These are phyloP conservation scores for Cantharis flavilabris DNA, from an alignment of 2,888 invertebrate genomes.

Conservation along the genomic window DNA sequence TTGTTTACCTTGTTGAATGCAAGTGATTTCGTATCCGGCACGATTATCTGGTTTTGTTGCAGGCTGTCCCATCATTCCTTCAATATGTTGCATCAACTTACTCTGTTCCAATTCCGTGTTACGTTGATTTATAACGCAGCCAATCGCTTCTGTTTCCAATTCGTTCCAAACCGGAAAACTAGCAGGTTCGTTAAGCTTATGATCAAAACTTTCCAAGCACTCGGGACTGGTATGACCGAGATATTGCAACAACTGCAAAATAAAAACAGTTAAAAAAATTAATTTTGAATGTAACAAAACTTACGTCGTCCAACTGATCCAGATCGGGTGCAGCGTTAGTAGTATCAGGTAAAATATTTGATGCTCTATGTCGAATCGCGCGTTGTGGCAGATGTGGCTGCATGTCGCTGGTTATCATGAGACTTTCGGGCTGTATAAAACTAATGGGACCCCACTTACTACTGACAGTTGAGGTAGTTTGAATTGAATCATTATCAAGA, in stretches of 20 bases:
- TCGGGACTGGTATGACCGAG: slow-evolving; percentile 92
- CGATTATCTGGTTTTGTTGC: slow-evolving; percentile 45
- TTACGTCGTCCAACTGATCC: slow-evolving; percentile 91
- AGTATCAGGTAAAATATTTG: slow-evolving; percentile 77
- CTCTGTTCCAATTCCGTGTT: slow-evolving; percentile 79
- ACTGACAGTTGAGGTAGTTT: slow-evolving; percentile 12
- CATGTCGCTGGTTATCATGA: slow-evolving; percentile 40
- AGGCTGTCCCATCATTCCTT: slow-evolving; percentile 49
- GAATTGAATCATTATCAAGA: neutral
- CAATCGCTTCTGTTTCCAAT: slow-evolving; percentile 84
- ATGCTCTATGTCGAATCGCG: slow-evolving; percentile 72
- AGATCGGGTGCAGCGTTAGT: slow-evolving; percentile 83
- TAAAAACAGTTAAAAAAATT: slow-evolving; percentile 6
- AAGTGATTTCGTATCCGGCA: slow-evolving; percentile 30
- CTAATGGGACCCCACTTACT: slow-evolving; percentile 40
- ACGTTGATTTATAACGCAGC: slow-evolving; percentile 81
- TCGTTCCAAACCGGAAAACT: slow-evolving; percentile 74
- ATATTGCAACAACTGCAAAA: slow-evolving; percentile 78
- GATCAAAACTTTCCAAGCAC: slow-evolving; percentile 69
- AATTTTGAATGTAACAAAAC: slow-evolving; percentile 41
- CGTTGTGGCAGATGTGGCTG: slow-evolving; percentile 61
- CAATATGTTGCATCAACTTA: slow-evolving; percentile 43
- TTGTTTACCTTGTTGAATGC: slow-evolving; percentile 34
- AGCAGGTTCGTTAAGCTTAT: slow-evolving; percentile 79
- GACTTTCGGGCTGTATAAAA: slow-evolving; percentile 49